These are phyloP conservation scores for Lithosia quadra DNA, from an alignment of 2,888 invertebrate genomes.

Conservation along the genomic window DNA sequence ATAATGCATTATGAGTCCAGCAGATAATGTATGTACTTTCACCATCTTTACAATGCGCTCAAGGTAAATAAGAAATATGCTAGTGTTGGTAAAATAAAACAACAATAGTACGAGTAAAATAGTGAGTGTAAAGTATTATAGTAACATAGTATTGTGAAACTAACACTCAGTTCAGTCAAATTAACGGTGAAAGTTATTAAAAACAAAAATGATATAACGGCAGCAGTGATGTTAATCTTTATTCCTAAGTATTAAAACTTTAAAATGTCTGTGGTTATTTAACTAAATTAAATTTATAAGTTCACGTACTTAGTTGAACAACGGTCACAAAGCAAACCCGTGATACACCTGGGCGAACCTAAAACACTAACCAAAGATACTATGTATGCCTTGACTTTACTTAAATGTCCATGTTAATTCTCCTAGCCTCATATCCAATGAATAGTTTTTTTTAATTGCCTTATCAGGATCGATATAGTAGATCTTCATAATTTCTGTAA, in stretches of 20 bases:
- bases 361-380: no score
- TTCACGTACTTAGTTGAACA: no score
- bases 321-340: no score
- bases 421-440: no score
- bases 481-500: neutral
- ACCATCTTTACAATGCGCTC: constrained; percentile 12
- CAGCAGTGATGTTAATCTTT: neutral
- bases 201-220: neutral
- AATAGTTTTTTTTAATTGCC: no score
- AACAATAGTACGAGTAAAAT: constrained; percentile 7
- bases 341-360: no score
- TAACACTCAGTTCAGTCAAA: neutral
- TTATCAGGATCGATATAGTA: neutral
- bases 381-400: no score
- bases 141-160: constrained; percentile 4
- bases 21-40: constrained; percentile 15
- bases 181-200: constrained; percentile 5
- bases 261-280: neutral
- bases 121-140: constrained; percentile 16
- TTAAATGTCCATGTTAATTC: no score
- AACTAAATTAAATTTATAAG: neutral
- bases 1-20: neutral
- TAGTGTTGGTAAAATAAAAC: constrained; percentile 11
- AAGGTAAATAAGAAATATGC: constrained; percentile 19
- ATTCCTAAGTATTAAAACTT: neutral